Evolutionary conservation across 2,113 vertebrate genomes (phyloP).

Genomic region (Anguilla japonica): DNA sequence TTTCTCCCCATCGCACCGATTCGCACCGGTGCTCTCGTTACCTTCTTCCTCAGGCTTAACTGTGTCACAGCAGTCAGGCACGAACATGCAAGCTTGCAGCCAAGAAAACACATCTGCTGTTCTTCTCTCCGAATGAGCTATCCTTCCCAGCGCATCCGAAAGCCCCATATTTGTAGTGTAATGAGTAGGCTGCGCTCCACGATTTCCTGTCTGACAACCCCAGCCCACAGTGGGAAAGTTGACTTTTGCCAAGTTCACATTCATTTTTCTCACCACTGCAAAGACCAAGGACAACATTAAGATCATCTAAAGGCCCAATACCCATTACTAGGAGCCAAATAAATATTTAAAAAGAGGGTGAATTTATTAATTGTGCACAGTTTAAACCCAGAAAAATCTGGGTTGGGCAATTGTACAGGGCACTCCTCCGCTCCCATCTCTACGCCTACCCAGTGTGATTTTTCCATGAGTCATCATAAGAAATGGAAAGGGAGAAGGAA

Average conservation of each 20-base stretch:
- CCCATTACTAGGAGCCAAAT: not conserved
- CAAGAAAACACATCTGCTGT: not conserved
- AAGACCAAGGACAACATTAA: not conserved
- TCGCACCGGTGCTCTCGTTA: not conserved
- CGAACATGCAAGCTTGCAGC: not conserved
- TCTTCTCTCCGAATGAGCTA: not conserved
- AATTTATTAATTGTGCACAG: not conserved
- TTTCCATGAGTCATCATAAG: not conserved
- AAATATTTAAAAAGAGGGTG: not conserved
- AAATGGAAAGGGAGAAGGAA: not conserved
- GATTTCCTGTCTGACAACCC: not conserved
- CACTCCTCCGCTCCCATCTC: not conserved
- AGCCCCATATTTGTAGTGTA: not conserved
- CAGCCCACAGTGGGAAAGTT: not conserved
- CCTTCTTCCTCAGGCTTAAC: not conserved
- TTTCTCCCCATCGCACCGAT: not conserved
- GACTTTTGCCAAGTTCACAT: not conserved
- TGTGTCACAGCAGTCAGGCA: not conserved
- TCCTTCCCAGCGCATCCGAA: not conserved
- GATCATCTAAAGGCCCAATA: not conserved
- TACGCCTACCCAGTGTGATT: not conserved
- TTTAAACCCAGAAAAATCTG: not conserved
- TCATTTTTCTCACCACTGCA: not conserved
- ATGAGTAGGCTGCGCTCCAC: not conserved
- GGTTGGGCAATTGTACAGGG: not conserved